Conservation (phyloP, 2,888 invertebrate genomes). For the Allolobophora icterica region DNA sequence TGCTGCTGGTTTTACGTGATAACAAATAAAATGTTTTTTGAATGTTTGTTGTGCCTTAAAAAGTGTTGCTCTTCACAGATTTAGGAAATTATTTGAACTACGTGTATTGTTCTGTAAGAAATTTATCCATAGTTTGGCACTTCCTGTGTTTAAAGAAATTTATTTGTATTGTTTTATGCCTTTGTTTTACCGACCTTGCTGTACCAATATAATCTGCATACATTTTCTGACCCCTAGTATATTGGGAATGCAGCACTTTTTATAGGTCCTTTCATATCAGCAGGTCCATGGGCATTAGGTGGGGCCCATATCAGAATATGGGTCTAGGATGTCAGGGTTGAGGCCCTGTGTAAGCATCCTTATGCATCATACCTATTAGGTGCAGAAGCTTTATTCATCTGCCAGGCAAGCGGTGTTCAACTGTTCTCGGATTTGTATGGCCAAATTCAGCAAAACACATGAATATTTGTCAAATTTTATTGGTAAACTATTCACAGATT, state of each 20-base stretch:
- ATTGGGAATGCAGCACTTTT: too few species aligned
- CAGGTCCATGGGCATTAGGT: too few species aligned
- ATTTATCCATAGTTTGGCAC: neutral
- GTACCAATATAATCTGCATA: too few species aligned
- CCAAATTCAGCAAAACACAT: neutral
- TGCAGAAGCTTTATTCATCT: neutral
- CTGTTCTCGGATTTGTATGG: neutral
- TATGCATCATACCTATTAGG: neutral
- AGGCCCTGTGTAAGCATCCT: neutral
- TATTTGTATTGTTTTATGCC: neutral
- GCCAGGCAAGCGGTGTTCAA: neutral
- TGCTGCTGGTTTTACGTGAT: conserved; percentile 17
- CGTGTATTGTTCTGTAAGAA: neutral
- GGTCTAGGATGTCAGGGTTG: too few species aligned
- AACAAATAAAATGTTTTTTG: neutral
- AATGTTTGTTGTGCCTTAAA: neutral
- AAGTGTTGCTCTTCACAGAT: too few species aligned
- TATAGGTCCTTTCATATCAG: too few species aligned
- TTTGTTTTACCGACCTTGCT: too few species aligned
- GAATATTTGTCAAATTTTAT: neutral
- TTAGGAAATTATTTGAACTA: too few species aligned
- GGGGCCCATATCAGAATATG: too few species aligned
- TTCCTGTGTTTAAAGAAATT: neutral
- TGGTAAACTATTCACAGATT: conserved; percentile 9
- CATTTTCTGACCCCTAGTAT: too few species aligned